phyloP scores from a whole-genome alignment of 2,888 invertebrate species.

The Elgonia sp. region DNA sequence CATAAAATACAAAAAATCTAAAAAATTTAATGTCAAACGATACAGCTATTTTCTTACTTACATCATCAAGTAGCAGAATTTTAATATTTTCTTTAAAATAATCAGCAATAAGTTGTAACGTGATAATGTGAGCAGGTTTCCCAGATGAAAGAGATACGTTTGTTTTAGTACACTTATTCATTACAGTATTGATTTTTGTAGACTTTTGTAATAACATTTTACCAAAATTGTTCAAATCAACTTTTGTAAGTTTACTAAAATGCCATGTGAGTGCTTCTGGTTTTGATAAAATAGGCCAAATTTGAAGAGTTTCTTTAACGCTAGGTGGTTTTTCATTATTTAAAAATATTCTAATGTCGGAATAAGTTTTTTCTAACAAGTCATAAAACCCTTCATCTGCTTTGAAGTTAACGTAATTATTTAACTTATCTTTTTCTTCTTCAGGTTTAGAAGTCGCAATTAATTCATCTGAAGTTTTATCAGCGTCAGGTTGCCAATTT shows the following conservation, averaged over 20 bases:
- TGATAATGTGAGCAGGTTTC: no score
- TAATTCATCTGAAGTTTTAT: background rate
- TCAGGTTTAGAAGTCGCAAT: background rate
- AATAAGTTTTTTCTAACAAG: slow-evolving; percentile 21
- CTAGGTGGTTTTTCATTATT: slow-evolving; percentile 4
- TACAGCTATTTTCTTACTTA: no score
- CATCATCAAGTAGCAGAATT: no score
- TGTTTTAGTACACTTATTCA: no score
- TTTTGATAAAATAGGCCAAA: slow-evolving; percentile 40
- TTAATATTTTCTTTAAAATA: no score
- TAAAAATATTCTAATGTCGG: background rate
- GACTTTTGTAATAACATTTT: background rate
- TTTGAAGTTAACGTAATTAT: background rate
- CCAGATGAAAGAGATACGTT: no score
- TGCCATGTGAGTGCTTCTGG: slow-evolving; percentile 11
- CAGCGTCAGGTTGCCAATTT: slow-evolving; percentile 2
- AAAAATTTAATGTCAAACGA: no score
- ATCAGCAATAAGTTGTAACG: no score
- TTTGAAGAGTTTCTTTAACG: background rate
- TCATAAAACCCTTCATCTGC: slow-evolving; percentile 30
- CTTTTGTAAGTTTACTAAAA: slow-evolving; percentile 19
- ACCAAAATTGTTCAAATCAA: background rate
- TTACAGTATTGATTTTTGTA: background rate
- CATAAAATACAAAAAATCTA: no score
- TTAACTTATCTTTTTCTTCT: slow-evolving; percentile 9